Evolutionary conservation across 2,797 vertebrate genomes (phyloP), one percentile per base, ranked within the genome.

Genomic region (Alosa sapidissima): DNA sequence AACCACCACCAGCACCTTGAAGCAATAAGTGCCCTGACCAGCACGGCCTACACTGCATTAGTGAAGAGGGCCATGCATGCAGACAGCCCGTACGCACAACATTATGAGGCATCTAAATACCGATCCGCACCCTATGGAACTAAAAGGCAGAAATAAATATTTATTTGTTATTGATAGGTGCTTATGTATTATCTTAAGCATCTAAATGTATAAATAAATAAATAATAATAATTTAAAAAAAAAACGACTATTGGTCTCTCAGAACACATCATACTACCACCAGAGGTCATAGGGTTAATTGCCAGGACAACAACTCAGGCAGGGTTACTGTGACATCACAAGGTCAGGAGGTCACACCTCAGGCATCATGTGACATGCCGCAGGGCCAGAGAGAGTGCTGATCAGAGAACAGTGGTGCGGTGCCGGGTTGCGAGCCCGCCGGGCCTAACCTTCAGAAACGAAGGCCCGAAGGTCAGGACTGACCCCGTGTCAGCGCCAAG

Each of bases 341-440:
- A 72, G 14, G 81, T 72, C 28, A 0, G 0, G 11, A 9, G 47
- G 51, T 58, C 49, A 86, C 86, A 83, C 84, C 62, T 72, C 87
- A 85, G 89, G 14, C 0, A 7, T 45, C 83, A 65, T 65, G 62
- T 65, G 62, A 33, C 62, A 65, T 65, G 62, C 62, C 55, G 24
- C 62, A 33, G 62, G 24, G 62, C 62, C 62, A 11, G 21, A 24
- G 5, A 62, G 10, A 65, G 9, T 33, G 62, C 62, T 24, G 62
- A 33, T 28, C 62, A 28, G 24, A 65, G 24, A 65, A 65, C 62
- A 65, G 62, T 65, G 62, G 62, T 33, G 60, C 13, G 60, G 60
- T 65, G 60, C 10, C 21, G 8, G 60, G 60, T 33, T 33, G 62
- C 10, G 2, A 65, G 62, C 55, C 55, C 16, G 19, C 55, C 5